These are phyloP conservation scores for Goniozus legneri DNA, from an alignment of 1,140 invertebrate genomes.

Conservation along the genomic window DNA sequence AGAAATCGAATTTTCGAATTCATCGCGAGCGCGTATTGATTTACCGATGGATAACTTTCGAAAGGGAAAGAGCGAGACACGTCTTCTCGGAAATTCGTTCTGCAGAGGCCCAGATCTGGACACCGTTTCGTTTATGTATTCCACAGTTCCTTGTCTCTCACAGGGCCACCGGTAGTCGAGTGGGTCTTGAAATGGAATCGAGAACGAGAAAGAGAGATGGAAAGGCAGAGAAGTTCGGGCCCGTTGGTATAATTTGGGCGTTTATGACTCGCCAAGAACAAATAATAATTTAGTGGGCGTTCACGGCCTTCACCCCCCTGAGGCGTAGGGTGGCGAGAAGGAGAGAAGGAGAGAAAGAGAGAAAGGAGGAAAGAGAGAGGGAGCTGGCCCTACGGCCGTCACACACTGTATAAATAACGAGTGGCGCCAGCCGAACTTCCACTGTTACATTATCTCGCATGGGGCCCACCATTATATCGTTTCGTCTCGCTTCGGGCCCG, in stretches of 20 bases:
- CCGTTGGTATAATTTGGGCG: constrained; percentile 44
- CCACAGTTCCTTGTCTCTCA: too few species aligned
- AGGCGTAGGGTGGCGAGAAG: constrained; percentile 16
- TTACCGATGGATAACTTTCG: too few species aligned
- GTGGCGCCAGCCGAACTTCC: constrained; percentile 43
- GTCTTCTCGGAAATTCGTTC: too few species aligned
- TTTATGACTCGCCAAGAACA: constrained; percentile 47
- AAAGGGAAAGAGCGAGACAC: too few species aligned
- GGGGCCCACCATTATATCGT: constrained; percentile 27
- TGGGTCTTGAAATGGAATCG: constrained; percentile 14
- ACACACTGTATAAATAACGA: constrained; percentile 44
- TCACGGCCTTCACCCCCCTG: constrained; percentile 24
- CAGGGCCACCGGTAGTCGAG: too few species aligned
- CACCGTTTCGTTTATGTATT: too few species aligned
- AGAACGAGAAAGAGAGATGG: constrained; percentile 1
- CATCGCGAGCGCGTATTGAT: too few species aligned
- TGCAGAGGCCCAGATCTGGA: too few species aligned
- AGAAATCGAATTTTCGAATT: too few species aligned
- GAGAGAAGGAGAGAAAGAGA: constrained; percentile 16
- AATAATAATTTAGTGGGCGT: constrained; percentile 52
- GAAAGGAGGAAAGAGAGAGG: constrained; percentile 12
- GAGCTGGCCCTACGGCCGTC: constrained; percentile 7
- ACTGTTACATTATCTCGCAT: constrained; percentile 35
- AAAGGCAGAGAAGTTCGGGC: constrained; percentile 28
- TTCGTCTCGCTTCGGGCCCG: constrained; percentile 3